A percentile compares a stretch with the other conserved stretches of the same genome.
Conservation (phyloP, 2,113 vertebrate species). For the Lontra canadensis region DNA sequence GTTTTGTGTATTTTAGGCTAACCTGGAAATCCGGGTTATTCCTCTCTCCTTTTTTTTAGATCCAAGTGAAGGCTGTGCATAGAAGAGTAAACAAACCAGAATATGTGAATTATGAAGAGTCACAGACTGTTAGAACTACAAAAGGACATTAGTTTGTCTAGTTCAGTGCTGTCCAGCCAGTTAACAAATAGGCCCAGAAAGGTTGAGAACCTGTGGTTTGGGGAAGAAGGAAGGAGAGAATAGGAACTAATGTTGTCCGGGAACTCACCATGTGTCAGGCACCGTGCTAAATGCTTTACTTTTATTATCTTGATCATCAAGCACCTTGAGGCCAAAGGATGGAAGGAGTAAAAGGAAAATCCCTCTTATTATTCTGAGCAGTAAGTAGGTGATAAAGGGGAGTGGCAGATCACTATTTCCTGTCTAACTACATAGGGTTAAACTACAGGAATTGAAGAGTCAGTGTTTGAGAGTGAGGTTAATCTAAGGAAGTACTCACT, state of each 20-base stretch:
- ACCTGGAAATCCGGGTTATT: not conserved
- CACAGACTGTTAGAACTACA: not conserved
- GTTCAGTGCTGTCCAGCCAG: not conserved
- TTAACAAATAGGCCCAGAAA: not conserved
- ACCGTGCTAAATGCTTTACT: not conserved
- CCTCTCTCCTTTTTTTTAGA: constrained; percentile 13
- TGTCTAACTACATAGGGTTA: not conserved
- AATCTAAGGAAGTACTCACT: constrained; percentile 21
- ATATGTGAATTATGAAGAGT: not conserved
- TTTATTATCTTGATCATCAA: constrained; percentile 41
- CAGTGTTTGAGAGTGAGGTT: not conserved
- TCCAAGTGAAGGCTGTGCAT: not conserved
- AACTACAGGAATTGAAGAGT: constrained; percentile 46
- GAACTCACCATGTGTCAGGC: not conserved
- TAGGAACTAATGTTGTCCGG: not conserved
- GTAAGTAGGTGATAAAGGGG: not conserved
- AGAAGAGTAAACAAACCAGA: constrained; percentile 32
- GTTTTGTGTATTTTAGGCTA: constrained; percentile 39
- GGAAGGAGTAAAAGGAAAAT: constrained; percentile 31
- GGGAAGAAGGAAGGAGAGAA: not conserved
- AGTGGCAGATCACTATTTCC: constrained; percentile 1
- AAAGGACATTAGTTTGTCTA: constrained; percentile 32
- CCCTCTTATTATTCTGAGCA: constrained; percentile 7
- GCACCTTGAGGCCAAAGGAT: not conserved
- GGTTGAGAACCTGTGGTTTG: not conserved